Conservation (phyloP, 2,113 vertebrate species). For the Tiliqua scincoides region DNA sequence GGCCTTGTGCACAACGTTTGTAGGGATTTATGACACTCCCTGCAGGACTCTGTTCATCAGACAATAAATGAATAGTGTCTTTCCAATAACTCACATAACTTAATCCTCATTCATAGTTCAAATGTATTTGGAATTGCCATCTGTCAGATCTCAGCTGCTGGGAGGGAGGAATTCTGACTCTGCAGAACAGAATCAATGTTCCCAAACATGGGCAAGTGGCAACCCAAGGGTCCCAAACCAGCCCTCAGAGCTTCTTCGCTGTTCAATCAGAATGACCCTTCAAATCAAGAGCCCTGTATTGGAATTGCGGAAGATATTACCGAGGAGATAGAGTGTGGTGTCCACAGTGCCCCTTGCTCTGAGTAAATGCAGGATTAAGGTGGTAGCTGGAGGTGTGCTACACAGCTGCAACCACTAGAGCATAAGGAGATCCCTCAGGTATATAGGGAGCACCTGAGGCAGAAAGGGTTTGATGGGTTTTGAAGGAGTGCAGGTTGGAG, state of each 20-base stretch:
- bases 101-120: not conserved
- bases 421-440: too few relatives aligned
- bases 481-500: too few relatives aligned
- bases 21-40: not conserved
- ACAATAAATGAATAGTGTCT: not conserved
- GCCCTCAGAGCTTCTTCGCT: not conserved
- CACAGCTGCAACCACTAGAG: too few relatives aligned
- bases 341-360: too few relatives aligned
- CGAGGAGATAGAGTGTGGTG: too few relatives aligned
- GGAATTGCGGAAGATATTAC: too few relatives aligned
- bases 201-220: not conserved
- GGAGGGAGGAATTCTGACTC: too few relatives aligned
- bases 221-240: not conserved
- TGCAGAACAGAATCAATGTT: not conserved
- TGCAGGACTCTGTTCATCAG: not conserved
- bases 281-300: not conserved
- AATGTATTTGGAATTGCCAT: not conserved
- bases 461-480: too few relatives aligned
- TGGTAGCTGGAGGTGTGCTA: too few relatives aligned
- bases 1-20: not conserved
- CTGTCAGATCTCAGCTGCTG: not conserved
- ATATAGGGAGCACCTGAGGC: too few relatives aligned
- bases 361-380: too few relatives aligned
- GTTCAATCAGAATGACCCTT: not conserved
- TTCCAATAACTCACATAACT: not conserved